A percentile compares a stretch with the other conserved stretches of the same genome.
Evolutionary conservation across 2,113 vertebrate genomes (phyloP).

Genomic region (Noturus placidus): DNA sequence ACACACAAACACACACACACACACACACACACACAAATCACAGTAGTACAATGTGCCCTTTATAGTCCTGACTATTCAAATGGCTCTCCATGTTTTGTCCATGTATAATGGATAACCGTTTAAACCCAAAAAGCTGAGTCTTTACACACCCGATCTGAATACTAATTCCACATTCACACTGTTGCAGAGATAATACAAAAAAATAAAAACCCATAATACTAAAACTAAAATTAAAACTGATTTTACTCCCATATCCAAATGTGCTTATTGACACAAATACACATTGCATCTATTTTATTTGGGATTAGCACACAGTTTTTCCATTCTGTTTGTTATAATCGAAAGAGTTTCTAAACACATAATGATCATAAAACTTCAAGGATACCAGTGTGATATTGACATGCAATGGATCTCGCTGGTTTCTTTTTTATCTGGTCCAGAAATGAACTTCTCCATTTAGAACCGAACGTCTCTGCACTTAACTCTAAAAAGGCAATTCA

Average conservation of each 20-base stretch:
- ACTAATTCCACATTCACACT: neutral
- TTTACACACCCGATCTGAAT: constrained; percentile 19
- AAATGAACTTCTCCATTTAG: neutral
- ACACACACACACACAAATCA: constrained; percentile 41
- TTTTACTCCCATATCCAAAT: neutral
- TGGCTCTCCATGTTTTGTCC: constrained; percentile 37
- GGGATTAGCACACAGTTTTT: neutral
- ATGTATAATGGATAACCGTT: constrained; percentile 31
- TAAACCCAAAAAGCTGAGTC: constrained; percentile 20
- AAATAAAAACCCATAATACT: neutral
- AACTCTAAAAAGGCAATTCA: neutral
- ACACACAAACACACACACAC: constrained; percentile 8
- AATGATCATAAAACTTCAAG: neutral
- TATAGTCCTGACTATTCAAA: constrained; percentile 33
- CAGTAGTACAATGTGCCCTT: constrained; percentile 34
- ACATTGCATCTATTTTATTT: neutral
- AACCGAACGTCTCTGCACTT: neutral
- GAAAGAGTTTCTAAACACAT: neutral
- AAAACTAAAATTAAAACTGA: neutral
- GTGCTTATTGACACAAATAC: neutral
- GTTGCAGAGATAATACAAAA: neutral
- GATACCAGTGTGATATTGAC: neutral
- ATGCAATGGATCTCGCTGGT: neutral
- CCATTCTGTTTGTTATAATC: neutral
- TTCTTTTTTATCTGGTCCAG: neutral